A percentile compares a stretch with the other conserved stretches of the same genome.
Conservation (phyloP, 2,888 invertebrate species). For the Cantharis flavilabris region DNA sequence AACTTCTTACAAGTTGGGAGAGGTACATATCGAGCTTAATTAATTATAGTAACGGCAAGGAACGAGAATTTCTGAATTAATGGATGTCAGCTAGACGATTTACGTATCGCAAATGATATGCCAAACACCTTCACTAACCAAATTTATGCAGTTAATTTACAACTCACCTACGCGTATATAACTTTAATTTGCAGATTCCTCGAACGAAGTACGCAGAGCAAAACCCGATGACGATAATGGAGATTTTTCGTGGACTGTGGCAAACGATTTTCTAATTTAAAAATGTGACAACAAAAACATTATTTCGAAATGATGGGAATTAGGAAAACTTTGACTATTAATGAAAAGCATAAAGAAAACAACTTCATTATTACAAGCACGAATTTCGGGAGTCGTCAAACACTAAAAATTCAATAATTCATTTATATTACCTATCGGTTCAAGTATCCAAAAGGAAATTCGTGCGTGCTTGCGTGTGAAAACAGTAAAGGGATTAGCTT, state of each 20-base stretch:
- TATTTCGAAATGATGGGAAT: background rate
- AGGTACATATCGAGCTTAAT: slow-evolving; percentile 20
- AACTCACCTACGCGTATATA: background rate
- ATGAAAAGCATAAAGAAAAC: background rate
- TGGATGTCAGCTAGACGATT: slow-evolving; percentile 16
- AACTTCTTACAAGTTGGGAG: slow-evolving; percentile 10
- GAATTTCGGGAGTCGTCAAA: background rate
- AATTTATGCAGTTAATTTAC: background rate
- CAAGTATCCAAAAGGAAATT: background rate
- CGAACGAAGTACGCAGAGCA: background rate
- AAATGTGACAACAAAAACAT: background rate
- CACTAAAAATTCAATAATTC: background rate
- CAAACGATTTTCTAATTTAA: background rate
- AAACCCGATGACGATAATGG: background rate
- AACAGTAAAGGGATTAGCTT: background rate
- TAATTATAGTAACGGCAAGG: slow-evolving; percentile 18
- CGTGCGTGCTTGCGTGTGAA: background rate
- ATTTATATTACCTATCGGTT: background rate
- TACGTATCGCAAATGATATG: slow-evolving; percentile 18
- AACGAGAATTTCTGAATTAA: slow-evolving; percentile 18
- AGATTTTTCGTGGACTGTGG: background rate
- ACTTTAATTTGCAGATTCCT: background rate
- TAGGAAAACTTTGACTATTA: background rate
- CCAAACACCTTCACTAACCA: slow-evolving; percentile 6
- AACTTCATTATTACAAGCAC: background rate